Base-by-base conservation (phyloP, 1,140 invertebrate genomes). In the Aradophagus sp. region DNA sequence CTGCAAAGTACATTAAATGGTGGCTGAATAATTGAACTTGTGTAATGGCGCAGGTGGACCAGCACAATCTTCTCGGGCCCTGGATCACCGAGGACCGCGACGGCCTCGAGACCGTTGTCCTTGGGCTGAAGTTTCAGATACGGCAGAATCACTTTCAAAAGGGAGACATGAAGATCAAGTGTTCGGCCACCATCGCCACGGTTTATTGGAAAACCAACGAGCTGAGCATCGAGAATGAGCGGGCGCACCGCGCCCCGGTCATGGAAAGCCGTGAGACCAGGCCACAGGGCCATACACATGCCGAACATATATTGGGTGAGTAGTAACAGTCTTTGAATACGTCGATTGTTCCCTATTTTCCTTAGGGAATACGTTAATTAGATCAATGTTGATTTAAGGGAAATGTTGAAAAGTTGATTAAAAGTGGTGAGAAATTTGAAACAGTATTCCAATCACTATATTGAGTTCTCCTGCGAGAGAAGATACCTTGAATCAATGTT, bases 121-220 rank as follows among this genome's bases (percentile, higher is more conserved):
- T 93, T 44, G 90, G 89, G 16, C 80, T 93, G 26, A 86, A 89
- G 65, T 93, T 93, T 78, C 85, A 86, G 59, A 89, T 92, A 39
- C 87, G 87, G 11, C 10, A 79, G 26, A 86, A 88, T 61, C 90
- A 93, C 80, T 93, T 93, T 80, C 87, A 88, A 65, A 87, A 87
- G 31, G 90, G 90, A 23, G 90, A 91, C 73, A 86, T 93, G 84
- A 92, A 92, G 84, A 85, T 93, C 23, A 93, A 92, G 86, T 93
- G 92, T 82, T 87, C 91, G 72, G 91, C 91, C 6, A 89, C 88
- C 27, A 88, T 93, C 74, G 90, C 87, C 27, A 89, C 89, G 11
- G 85, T 92, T 53, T 92, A 92, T 83, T 92, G 89, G 89, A 87
- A 90, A 80, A 90, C 87, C 77, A 91, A 91, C 76, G 91, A 93